A percentile compares a stretch with the other conserved stretches of the same genome.
These are phyloP conservation scores for Epizoanthus ramosus DNA, from an alignment of 92 coral and sea anemone genomes.

Conservation along the genomic window DNA sequence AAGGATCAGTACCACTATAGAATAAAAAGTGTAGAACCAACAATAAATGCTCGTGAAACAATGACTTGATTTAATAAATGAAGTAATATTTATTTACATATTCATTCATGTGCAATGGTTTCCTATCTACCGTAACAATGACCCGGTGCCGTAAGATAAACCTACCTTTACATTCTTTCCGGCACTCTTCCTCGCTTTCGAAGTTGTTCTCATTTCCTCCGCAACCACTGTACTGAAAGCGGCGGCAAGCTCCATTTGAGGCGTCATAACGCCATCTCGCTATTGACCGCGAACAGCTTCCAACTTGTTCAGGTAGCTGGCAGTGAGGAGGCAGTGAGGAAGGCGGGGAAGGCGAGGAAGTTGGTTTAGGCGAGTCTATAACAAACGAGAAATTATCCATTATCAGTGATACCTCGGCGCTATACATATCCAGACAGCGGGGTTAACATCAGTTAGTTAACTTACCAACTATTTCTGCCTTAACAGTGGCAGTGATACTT, in stretches of 20 bases:
- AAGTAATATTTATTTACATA: background rate
- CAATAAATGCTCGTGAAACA: too few relatives aligned
- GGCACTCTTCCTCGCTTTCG: constrained; percentile 59
- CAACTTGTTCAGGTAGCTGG: constrained; percentile 56
- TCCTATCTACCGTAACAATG: background rate
- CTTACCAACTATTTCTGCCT: constrained; percentile 54
- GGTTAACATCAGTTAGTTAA: background rate
- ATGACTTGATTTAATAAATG: too few relatives aligned
- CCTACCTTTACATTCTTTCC: constrained; percentile 19
- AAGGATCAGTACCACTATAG: too few relatives aligned
- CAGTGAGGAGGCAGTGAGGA: constrained; percentile 39
- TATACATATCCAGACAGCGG: too few relatives aligned
- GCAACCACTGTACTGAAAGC: constrained; percentile 91
- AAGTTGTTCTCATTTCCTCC: constrained; percentile 90
- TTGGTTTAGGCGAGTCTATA: background rate
- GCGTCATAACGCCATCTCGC: constrained; percentile 85
- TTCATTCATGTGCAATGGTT: background rate
- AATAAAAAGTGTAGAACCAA: too few relatives aligned
- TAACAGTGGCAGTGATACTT: constrained; percentile 62
- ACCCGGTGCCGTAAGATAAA: background rate
- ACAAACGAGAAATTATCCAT: background rate
- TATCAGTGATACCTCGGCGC: background rate
- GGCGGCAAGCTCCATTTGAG: constrained; percentile 60
- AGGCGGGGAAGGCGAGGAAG: background rate
- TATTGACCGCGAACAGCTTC: constrained; percentile 67